Conservation (phyloP, 2,888 invertebrate species). For the Hylaea fasciaria region DNA sequence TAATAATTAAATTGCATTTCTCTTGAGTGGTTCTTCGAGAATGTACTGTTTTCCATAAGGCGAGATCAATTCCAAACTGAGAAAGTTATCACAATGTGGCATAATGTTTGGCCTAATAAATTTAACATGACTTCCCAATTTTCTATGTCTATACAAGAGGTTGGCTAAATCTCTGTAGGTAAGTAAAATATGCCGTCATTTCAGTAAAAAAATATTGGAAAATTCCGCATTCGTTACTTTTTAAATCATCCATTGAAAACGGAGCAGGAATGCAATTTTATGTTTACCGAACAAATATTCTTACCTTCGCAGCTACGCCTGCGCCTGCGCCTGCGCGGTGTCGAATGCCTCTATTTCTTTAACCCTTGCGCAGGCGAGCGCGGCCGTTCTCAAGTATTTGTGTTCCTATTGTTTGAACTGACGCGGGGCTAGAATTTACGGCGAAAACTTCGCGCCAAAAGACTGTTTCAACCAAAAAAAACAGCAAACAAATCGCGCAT, state of each 20-base stretch:
- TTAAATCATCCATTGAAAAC: neutral
- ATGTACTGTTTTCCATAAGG: too few species aligned
- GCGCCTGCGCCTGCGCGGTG: conserved; percentile 40
- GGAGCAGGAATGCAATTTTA: conserved; percentile 47
- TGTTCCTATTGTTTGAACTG: conserved; percentile 56
- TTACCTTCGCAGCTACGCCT: too few species aligned
- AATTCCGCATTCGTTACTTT: neutral
- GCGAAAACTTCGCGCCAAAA: conserved; percentile 43
- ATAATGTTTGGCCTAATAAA: too few species aligned
- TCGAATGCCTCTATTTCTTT: conserved; percentile 54
- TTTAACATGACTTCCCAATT: too few species aligned
- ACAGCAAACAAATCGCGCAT: neutral
- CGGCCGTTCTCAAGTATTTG: conserved; percentile 63
- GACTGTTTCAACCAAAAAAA: neutral
- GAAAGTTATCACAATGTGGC: too few species aligned
- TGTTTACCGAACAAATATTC: conserved; percentile 46
- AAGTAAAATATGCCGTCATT: too few species aligned
- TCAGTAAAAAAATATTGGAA: too few species aligned
- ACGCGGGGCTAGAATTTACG: conserved; percentile 27
- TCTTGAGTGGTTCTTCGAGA: too few species aligned
- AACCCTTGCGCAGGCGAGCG: conserved; percentile 58
- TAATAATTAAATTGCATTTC: too few species aligned
- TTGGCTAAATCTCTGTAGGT: too few species aligned
- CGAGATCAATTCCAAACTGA: too few species aligned
- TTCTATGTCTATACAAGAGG: too few species aligned